phyloP scores from a whole-genome alignment of 2,113 vertebrate species.

The Centrocercus urophasianus region DNA sequence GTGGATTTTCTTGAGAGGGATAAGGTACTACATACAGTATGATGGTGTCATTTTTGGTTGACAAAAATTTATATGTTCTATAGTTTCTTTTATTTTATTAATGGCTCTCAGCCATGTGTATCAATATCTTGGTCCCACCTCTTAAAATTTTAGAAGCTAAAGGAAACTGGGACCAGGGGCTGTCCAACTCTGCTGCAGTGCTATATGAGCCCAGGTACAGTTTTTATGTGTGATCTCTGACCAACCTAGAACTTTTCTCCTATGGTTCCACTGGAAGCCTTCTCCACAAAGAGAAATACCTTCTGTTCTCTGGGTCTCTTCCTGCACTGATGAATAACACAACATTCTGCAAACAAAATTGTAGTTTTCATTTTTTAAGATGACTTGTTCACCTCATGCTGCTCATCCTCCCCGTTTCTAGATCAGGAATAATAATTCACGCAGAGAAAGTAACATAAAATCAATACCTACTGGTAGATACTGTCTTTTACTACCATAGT shows the following conservation, averaged over 20 bases:
- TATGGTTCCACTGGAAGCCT: neutral
- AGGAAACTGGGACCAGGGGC: neutral
- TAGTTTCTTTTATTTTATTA: neutral
- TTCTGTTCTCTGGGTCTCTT: neutral
- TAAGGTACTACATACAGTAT: neutral
- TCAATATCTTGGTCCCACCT: neutral
- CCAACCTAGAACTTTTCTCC: neutral
- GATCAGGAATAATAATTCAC: neutral
- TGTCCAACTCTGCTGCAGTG: neutral
- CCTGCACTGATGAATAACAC: neutral
- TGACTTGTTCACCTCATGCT: neutral
- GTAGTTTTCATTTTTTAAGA: neutral
- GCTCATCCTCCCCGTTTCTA: neutral
- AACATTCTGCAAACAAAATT: neutral
- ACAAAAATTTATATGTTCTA: neutral
- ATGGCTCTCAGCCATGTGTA: neutral
- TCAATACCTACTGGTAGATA: neutral
- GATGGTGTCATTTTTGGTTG: neutral
- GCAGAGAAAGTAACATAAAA: neutral
- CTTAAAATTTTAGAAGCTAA: neutral
- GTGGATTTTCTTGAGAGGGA: neutral
- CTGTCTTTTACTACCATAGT: neutral
- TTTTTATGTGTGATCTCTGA: neutral
- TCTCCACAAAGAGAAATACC: neutral
- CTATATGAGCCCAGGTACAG: fast-evolving